Evolutionary conservation across 2,888 invertebrate genomes (phyloP).

Genomic region (Tetheella fluctuosa): DNA sequence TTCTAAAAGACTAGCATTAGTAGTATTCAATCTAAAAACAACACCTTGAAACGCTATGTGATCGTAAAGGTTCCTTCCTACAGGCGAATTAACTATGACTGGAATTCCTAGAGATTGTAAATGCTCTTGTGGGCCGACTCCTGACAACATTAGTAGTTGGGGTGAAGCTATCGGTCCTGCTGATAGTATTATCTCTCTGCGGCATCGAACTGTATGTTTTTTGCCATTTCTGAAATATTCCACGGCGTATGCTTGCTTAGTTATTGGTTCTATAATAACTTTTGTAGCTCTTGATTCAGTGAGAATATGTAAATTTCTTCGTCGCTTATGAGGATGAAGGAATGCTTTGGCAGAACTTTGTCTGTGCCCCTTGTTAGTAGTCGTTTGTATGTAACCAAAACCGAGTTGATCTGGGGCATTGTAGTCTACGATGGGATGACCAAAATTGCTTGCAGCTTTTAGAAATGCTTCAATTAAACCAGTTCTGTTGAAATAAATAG

Average conservation of each 20-base stretch:
- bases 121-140: conserved; percentile 85
- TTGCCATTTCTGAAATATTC: conserved; percentile 85
- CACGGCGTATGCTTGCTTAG: conserved; percentile 88
- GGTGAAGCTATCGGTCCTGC: conserved; percentile 95
- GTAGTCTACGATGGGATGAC: conserved; percentile 84
- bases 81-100: conserved; percentile 85
- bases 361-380: conserved; percentile 85
- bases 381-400: conserved; percentile 81
- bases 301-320: conserved; percentile 85
- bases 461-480: conserved; percentile 83
- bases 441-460: conserved; percentile 83
- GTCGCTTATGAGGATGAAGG: conserved; percentile 84
- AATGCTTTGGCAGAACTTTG: conserved; percentile 88
- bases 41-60: conserved; percentile 83
- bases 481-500: conserved; percentile 56
- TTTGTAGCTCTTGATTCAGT: conserved; percentile 71
- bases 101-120: conserved; percentile 84
- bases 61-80: conserved; percentile 87
- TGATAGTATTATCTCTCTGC: conserved; percentile 92
- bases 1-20: conserved; percentile 71
- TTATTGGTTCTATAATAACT: conserved; percentile 76
- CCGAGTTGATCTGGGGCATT: conserved; percentile 86
- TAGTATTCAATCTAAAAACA: conserved; percentile 70
- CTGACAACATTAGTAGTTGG: conserved; percentile 95
- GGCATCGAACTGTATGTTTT: conserved; percentile 83